Evolutionary conservation across 2,888 invertebrate species (phyloP).

Genomic region (Hyles lineata): DNA sequence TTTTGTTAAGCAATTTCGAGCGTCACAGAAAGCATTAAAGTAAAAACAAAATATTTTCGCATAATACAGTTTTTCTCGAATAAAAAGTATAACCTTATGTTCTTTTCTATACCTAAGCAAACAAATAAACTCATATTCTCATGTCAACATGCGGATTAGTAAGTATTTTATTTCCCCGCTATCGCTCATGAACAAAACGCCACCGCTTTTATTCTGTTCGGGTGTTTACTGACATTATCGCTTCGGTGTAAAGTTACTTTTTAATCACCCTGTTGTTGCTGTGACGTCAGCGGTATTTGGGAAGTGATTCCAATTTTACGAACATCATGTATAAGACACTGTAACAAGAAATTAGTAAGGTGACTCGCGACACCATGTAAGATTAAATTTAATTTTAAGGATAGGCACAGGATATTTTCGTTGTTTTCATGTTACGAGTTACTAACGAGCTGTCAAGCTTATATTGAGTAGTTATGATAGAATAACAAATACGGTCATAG

Average conservation of each 20-base stretch:
- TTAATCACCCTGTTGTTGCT: slow-evolving; percentile 52
- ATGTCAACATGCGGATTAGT: neutral
- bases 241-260: slow-evolving; percentile 62
- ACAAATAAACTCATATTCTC: neutral
- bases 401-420: too few species aligned
- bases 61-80: too few species aligned
- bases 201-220: neutral
- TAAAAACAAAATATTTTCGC: too few species aligned
- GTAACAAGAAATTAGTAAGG: neutral
- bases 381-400: too few species aligned
- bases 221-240: slow-evolving; percentile 39
- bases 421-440: neutral
- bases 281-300: slow-evolving; percentile 52
- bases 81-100: too few species aligned
- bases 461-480: too few species aligned
- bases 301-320: slow-evolving; percentile 28
- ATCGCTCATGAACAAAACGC: slow-evolving; percentile 32
- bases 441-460: too few species aligned
- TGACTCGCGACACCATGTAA: neutral
- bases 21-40: too few species aligned
- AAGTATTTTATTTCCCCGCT: slow-evolving; percentile 35
- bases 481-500: too few species aligned
- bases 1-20: too few species aligned
- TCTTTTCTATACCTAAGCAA: too few species aligned
- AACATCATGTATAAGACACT: slow-evolving; percentile 23